Evolutionary conservation across 2,797 vertebrate genomes (phyloP).

Genomic region (Rhodeus uyekii): DNA sequence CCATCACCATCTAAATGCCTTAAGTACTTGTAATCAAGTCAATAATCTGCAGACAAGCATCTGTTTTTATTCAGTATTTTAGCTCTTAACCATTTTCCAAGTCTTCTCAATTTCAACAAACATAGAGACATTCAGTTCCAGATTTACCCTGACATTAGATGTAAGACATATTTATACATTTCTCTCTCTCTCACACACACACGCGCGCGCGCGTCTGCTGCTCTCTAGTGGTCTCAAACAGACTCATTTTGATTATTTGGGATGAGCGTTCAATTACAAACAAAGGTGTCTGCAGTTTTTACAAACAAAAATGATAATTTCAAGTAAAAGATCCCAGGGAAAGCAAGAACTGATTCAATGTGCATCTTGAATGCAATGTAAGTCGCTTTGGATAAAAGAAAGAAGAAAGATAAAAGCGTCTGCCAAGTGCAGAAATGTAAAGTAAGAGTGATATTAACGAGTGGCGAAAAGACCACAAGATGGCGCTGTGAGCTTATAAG

Average conservation of each 20-base stretch:
- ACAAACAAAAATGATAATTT: conserved; percentile 56
- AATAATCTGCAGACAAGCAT: not conserved
- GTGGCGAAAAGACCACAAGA: conserved; percentile 34
- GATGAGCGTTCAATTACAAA: conserved; percentile 48
- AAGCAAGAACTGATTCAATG: too few relatives aligned
- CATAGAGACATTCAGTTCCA: conserved; percentile 68
- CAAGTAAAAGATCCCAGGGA: conserved; percentile 66
- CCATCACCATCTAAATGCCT: not conserved
- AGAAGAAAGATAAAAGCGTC: too few relatives aligned
- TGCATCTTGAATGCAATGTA: too few relatives aligned
- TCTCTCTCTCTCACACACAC: too few relatives aligned
- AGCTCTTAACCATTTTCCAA: not conserved
- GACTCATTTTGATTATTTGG: conserved; percentile 56
- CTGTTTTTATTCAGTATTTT: not conserved
- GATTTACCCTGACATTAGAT: conserved; percentile 57
- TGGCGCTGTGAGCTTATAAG: conserved; percentile 30
- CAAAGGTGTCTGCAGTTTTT: conserved; percentile 66
- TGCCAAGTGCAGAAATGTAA: too few relatives aligned
- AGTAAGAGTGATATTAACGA: too few relatives aligned
- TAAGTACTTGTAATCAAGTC: not conserved
- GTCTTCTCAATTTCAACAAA: not conserved
- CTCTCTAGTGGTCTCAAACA: conserved; percentile 31
- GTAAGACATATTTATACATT: conserved; percentile 26
- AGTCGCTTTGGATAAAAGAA: too few relatives aligned
- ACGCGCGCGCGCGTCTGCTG: not conserved